Base-by-base conservation (phyloP, 2,888 invertebrate genomes). In the Eupeodes latifasciatus region DNA sequence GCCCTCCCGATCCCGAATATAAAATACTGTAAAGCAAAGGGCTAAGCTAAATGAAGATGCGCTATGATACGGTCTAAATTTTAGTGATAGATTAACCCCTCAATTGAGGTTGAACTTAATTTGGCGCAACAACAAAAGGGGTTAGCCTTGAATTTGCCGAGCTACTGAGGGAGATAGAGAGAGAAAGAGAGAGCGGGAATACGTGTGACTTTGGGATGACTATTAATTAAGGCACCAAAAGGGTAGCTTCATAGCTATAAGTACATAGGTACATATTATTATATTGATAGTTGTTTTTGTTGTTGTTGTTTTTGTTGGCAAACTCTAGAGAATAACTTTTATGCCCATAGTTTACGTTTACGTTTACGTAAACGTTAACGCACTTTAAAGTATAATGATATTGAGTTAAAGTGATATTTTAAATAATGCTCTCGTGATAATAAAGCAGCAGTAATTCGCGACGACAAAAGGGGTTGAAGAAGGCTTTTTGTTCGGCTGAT, bases 51-150 rank as follows among this genome's bases (percentile, higher is more conserved):
- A 78, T 75, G 69, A 88, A 85, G 88, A 88, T 88, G 88, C 88
- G 88, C 88, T 81, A 88, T 88, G 85, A 88, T 88, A 88, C 88
- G 88, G 88, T 88, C 88, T 85, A 78, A 27, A 66, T 85, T 88
- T 88, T 51, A 92, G 92, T 92, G 92, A 92, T 92, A 92, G 91
- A 93, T 93, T 93, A 92, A 93, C 93, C 93, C 93, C 93, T 92
- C 92, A 93, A 93, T 93, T 93, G 93, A 93, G 93, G 93, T 93
- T 93, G 93, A 92, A 93, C 92, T 93, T 93, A 93, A 93, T 93
- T 93, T 93, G 93, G 93, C 93, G 92, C 92, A 92, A 93, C 84
- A 81, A 57, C 61, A 69, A 88, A 88, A 84, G 85, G 88, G 88
- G 85, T 88, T 81, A 84, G 74, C 59, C 34, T 19, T 14, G 83